A percentile compares a stretch with the other conserved stretches of the same genome.
These are phyloP conservation scores for Salvelinus namaycush DNA, from an alignment of 2,113 vertebrate species.

Conservation along the genomic window DNA sequence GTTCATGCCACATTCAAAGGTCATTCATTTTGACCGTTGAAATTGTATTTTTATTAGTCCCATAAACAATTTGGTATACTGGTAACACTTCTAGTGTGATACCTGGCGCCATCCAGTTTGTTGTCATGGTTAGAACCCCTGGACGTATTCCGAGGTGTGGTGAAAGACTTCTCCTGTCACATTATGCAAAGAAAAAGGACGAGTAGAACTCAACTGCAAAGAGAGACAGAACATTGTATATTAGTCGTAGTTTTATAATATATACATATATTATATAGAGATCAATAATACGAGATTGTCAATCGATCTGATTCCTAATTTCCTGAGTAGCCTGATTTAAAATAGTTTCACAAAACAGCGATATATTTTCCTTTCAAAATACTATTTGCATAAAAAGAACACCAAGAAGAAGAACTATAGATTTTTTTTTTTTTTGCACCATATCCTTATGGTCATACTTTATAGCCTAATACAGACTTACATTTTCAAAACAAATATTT, in stretches of 20 bases:
- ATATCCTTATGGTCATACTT: neutral
- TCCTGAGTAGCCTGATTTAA: too few relatives aligned
- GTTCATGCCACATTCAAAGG: too few relatives aligned
- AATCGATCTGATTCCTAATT: too few relatives aligned
- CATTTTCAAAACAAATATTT: neutral
- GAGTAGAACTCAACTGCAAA: constrained; percentile 43
- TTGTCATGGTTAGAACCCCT: constrained; percentile 88
- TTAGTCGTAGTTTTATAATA: neutral
- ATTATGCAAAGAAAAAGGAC: constrained; percentile 64
- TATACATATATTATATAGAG: neutral
- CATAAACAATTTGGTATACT: constrained; percentile 27
- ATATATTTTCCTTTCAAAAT: too few relatives aligned
- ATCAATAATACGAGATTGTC: too few relatives aligned
- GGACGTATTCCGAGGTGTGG: constrained; percentile 76
- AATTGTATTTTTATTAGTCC: too few relatives aligned
- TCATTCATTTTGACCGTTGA: too few relatives aligned
- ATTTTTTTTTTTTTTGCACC: too few relatives aligned
- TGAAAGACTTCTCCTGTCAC: constrained; percentile 76
- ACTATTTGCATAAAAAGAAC: too few relatives aligned
- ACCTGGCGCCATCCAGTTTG: constrained; percentile 65
- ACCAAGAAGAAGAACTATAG: too few relatives aligned
- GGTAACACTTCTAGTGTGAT: constrained; percentile 66
- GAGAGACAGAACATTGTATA: neutral
- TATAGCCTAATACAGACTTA: neutral
- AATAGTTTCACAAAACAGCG: too few relatives aligned